These are phyloP conservation scores for Odontothrips loti DNA, from an alignment of 2,888 invertebrate species.

Conservation along the genomic window DNA sequence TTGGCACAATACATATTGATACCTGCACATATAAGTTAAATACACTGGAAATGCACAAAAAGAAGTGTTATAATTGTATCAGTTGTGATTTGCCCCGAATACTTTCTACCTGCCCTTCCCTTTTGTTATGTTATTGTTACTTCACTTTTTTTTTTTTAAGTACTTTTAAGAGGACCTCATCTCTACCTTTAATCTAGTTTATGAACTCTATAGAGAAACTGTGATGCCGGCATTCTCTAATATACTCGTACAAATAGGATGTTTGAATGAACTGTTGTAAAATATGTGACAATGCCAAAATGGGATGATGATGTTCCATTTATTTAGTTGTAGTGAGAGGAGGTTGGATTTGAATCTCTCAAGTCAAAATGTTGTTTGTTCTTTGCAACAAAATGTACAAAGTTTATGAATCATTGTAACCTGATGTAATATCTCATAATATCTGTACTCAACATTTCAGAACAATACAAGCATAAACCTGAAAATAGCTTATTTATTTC, in stretches of 20 bases:
- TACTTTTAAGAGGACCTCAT: slow-evolving; percentile 11
- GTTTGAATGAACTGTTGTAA: slow-evolving; percentile 26
- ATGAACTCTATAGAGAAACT: slow-evolving; percentile 19
- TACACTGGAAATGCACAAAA: slow-evolving; percentile 23
- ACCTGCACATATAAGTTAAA: background rate
- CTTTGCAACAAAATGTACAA: slow-evolving; percentile 22
- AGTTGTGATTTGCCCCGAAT: slow-evolving; percentile 24
- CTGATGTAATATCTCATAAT: slow-evolving; percentile 23
- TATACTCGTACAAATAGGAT: slow-evolving; percentile 26
- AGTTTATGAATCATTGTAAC: slow-evolving; percentile 25
- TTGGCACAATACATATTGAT: slow-evolving; percentile 11
- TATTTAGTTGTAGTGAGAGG: slow-evolving; percentile 22
- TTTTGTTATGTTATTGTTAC: slow-evolving; percentile 24
- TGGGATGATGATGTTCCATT: slow-evolving; percentile 19
- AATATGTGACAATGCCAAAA: slow-evolving; percentile 20
- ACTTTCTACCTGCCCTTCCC: slow-evolving; percentile 25
- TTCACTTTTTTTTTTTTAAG: background rate
- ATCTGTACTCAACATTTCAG: slow-evolving; percentile 24
- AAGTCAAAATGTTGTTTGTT: slow-evolving; percentile 27
- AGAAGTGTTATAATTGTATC: background rate
- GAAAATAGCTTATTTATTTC: background rate
- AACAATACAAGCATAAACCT: slow-evolving; percentile 23
- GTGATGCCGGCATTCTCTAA: slow-evolving; percentile 26
- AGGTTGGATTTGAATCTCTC: slow-evolving; percentile 26
- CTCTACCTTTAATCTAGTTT: slow-evolving; percentile 25